A percentile compares a stretch with the other conserved stretches of the same genome.
Evolutionary conservation across 2,888 invertebrate species (phyloP).

Genomic region (Diogma glabrata): DNA sequence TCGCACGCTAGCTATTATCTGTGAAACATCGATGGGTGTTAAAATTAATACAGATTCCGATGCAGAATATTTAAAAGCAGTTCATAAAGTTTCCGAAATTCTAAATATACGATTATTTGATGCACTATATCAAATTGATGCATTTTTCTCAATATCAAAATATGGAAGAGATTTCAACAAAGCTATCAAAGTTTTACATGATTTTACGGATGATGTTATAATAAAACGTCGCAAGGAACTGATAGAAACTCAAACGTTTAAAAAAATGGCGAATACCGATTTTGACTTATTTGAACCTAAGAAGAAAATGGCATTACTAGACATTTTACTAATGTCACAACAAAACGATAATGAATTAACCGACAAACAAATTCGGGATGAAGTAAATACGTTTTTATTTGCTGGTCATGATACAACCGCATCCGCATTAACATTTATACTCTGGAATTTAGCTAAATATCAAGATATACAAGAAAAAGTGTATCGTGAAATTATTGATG

Average conservation of each 20-base stretch:
- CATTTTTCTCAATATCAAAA: neutral
- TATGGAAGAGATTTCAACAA: conserved; percentile 8
- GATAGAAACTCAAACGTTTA: too few species aligned
- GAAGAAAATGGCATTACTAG: conserved; percentile 54
- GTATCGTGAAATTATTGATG: conserved; percentile 34
- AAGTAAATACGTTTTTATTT: conserved; percentile 66
- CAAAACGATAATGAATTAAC: conserved; percentile 46
- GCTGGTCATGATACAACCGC: conserved; percentile 46
- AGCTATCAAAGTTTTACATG: conserved; percentile 27
- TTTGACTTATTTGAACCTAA: conserved; percentile 36
- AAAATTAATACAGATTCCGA: conserved; percentile 54
- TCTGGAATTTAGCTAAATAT: conserved; percentile 38
- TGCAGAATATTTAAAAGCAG: conserved; percentile 58
- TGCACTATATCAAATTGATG: neutral
- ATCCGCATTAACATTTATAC: conserved; percentile 39
- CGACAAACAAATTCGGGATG: conserved; percentile 49
- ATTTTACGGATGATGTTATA: conserved; percentile 30
- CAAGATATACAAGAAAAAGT: conserved; percentile 38
- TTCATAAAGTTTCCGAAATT: neutral
- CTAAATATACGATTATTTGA: neutral
- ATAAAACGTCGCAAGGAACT: conserved; percentile 21
- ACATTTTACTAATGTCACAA: conserved; percentile 50
- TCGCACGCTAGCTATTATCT: conserved; percentile 31
- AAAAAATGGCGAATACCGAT: conserved; percentile 13
- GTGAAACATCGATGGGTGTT: conserved; percentile 72